Evolutionary conservation across 1,140 invertebrate species (phyloP), one percentile per base, ranked within the genome.

Genomic region (Listronotus bonariensis): DNA sequence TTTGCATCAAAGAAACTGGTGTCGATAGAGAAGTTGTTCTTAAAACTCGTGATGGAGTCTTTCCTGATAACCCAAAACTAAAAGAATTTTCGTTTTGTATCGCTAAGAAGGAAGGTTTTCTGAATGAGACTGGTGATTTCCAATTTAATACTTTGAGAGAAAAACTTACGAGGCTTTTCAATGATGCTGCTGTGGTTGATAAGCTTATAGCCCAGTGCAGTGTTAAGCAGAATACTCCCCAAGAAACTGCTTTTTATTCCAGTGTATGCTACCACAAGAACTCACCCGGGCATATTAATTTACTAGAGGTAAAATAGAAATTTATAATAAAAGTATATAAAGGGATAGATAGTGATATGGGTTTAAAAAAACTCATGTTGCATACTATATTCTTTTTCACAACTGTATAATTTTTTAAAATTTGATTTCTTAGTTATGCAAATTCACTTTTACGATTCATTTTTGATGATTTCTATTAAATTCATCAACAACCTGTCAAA

Each of bases 61-160:
- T 66, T 26, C 20, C 31, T 8, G 67, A 66, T 11, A 63, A 68
- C 53, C 62, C 49, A 7, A 72, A 65, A 6, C 62, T 81, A 5
- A 80, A 80, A 52, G 77, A 80, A 49, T 82, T 80, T 58, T 69
- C 75, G 3, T 65, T 77, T 0, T 82, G 80, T 45, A 80, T 82
- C 72, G 77, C 80, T 62, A 68, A 78, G 65, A 80, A 79, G 45
- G 62, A 76, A n/a, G 79, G 76, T 9, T 74, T 82, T 4, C 14
- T 80, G 1, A 69, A 69, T 41, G 51, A 70, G 2, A 75, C 79
- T 49, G 79, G 74, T 0, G 76, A 81, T 40, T 18, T 80, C 5
- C 78, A 79, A 58, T 61, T 74, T 0, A 79, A 79, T 26, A 73
- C 73, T 6, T 73, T 81, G 6, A 40, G 78, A 11, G 53, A 72